Evolutionary conservation across 2,888 invertebrate genomes (phyloP), one percentile per base, ranked within the genome.

Genomic region (Alsophila aescularia): DNA sequence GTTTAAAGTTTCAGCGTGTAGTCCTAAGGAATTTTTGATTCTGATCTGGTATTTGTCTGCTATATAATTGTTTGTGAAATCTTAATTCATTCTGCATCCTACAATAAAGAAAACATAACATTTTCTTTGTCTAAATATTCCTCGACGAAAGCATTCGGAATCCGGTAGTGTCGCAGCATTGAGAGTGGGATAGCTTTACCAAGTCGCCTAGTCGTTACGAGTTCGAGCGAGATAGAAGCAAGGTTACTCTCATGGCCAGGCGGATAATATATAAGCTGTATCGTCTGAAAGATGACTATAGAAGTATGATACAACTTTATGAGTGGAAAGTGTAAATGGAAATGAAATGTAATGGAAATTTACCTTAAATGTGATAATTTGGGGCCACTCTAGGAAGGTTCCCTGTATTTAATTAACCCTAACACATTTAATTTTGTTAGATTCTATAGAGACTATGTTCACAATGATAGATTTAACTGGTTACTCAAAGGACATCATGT

Each of bases 211-310:
- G 56, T 15, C 12, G 15, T 12, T n/a, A 35, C 39, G 60, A 29
- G 82, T 59, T 66, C 49, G 81, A 87, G 72, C 72, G 81, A 73
- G 87, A 85, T 59, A 56, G 66, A 62, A 79, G 75, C 90, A 87
- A 90, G 89, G 90, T 85, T 89, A 83, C 70, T 68, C 72, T 82
- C 89, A 90, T 73, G 89, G 90, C 79, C 89, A 75, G 57, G 48
- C 66, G 69, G 70, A 72, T 73, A n/a, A n/a, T n/a, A 75, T 70
- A 75, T 73, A 55, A 43, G 52, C 74, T 68, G 70, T 39, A 14
- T 10, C n/a, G 13, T 45, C 35, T 24, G 34, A 50, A 40, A 50
- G 40, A 29, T 37, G 31, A 12, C 18, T 27, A n/a, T 43, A 43
- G 10, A 7, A 29, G 9, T 32, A 32, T 12, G 3, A 2, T 4